Evolutionary conservation across 2,113 vertebrate species (phyloP), one percentile per base, ranked within the genome.

Genomic region (Xiphophorus hellerii): DNA sequence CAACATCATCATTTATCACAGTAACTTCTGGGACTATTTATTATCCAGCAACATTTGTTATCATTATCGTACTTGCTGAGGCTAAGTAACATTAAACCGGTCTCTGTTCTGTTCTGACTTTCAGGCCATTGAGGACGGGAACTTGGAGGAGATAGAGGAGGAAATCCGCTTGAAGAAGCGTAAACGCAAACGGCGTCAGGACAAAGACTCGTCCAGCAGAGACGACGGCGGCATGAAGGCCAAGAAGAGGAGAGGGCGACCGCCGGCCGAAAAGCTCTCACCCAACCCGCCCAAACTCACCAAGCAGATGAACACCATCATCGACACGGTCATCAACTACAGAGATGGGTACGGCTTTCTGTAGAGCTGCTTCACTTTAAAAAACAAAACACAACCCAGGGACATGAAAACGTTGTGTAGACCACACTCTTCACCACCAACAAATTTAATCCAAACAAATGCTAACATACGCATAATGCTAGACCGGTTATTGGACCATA

Each of bases 91-190:
- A 10, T 58, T 58, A 11, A 54, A 20, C 51, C 22, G 22, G 17
- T 10, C 25, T 65, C 63, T 3, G 10, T 14, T n/a, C 13, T 0
- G 69, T 0, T 17, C 22, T 2, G 10, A 0, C n/a, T 37, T 62
- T 7, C 87, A 99, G 98, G 98, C 98, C 74, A 95, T 99, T 7
- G 97, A 99, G 94, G 97, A 99, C 88, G 98, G 98, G 67, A 99
- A 99, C 92, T 94, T 99, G 94, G 98, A 99, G 78, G 97, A 99
- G 94, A 98, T 99, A 96, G 98, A 99, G 91, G 98, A 99, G 90
- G 98, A 99, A 84, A 96, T 99, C 39, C 95, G 98, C 39, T 96
- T 98, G 85, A 99, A 99, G 87, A 99, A 98, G 85, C 93, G 97
- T 54, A 99, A 99, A 90, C 96, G 97, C 39, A 94, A 96, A 93